Evolutionary conservation across 2,888 invertebrate genomes (phyloP), one percentile per base, ranked within the genome.

Genomic region (Apamea monoglypha): DNA sequence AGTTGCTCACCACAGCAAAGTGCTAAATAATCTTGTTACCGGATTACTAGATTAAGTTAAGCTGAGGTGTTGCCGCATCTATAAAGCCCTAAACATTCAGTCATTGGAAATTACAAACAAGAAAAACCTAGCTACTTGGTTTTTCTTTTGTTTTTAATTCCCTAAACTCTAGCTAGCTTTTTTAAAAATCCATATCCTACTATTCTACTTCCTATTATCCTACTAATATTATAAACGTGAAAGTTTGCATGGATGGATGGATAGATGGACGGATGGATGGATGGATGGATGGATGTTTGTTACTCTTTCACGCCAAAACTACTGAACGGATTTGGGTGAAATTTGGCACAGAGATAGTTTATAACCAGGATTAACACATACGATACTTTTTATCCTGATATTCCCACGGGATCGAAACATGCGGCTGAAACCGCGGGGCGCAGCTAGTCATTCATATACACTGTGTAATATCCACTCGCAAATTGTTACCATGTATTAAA

Each of bases 1-100:
- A 64, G 10, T 32, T 25, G 32, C 14, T 40, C 16, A 10, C 14
- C 29, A 50, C 8, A 64, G 79, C 12, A 40, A 69, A 40, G 29
- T 36, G 18, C 25, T 1, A 47, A 64, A 47, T 80, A 80, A 81
- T 81, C 81, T 66, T 21, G 29, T 81, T 47, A 81, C 56, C 21
- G 53, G 40, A 77, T 77, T 50, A 56, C 0, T 66, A 56, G 81
- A 81, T 64, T 81, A 47, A 25, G 2, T 36, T 29, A 44, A 53
- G n/a, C 71, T 53, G 59, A 25, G 3, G 32, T 29, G 61, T 80
- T 53, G 29, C 29, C 40, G 47, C 36, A 50, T 40, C 18, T 50
- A 16, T 25, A 40, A 40, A 53, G 29, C 29, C 50, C 4, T 36
- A 50, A 71, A 59, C 71, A 59, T n/a, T n/a, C n/a, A 1, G 12